phyloP scores from a whole-genome alignment of 2,888 invertebrate genomes.

The Leptarthrus brevirostris region DNA sequence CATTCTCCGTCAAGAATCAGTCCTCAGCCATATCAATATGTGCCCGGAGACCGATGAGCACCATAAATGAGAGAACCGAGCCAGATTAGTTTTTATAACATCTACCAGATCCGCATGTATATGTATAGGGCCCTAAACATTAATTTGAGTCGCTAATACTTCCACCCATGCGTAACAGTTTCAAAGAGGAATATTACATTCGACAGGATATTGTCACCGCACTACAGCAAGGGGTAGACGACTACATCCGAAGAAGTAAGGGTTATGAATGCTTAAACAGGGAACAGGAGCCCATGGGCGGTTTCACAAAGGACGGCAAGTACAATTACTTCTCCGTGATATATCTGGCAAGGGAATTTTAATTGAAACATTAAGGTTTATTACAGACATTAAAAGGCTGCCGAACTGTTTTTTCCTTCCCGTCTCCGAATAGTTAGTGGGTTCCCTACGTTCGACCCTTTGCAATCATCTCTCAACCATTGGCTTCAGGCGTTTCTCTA shows the following conservation, averaged over 20 bases:
- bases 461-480: constrained; percentile 4
- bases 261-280: constrained; percentile 15
- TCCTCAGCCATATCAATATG: constrained; percentile 27
- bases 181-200: constrained; percentile 51
- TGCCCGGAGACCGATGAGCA: constrained; percentile 41
- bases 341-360: constrained; percentile 57
- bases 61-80: constrained; percentile 7
- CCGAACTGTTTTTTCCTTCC: constrained; percentile 14
- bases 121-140: constrained; percentile 53
- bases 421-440: constrained; percentile 38
- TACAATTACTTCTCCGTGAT: constrained; percentile 49
- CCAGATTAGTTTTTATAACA: constrained; percentile 51
- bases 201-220: constrained; percentile 33
- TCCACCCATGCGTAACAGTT: constrained; percentile 53
- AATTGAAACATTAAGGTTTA: constrained; percentile 65
- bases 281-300: constrained; percentile 13
- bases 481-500: constrained; percentile 1
- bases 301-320: constrained; percentile 26
- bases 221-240: background rate
- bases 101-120: constrained; percentile 50
- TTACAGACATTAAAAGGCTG: constrained; percentile 56
- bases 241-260: constrained; percentile 25
- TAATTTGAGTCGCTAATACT: constrained; percentile 53
- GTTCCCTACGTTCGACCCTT: constrained; percentile 23
- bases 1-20: background rate